Conservation (phyloP, 2,113 vertebrate species). For the Gavia stellata region DNA sequence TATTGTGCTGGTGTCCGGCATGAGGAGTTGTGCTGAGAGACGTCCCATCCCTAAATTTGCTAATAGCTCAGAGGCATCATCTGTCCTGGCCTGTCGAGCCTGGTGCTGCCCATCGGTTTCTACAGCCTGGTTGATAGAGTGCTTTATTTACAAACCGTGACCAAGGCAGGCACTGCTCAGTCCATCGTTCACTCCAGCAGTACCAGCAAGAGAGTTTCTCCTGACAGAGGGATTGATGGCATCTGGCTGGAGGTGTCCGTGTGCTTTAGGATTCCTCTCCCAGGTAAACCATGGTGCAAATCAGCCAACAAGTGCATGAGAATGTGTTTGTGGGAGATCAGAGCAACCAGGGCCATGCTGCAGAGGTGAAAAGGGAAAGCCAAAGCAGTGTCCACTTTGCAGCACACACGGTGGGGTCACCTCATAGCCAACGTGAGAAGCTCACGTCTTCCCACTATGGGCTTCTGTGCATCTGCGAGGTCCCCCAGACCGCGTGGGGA, state of each 20-base stretch:
- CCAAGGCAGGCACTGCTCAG: background rate
- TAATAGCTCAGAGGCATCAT: background rate
- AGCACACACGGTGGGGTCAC: background rate
- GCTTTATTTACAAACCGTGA: background rate
- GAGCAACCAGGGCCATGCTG: background rate
- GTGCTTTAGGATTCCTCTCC: background rate
- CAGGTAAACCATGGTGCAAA: background rate
- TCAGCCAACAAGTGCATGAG: accelerated
- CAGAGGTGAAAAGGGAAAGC: background rate
- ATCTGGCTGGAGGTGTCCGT: background rate
- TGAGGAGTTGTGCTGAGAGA: background rate
- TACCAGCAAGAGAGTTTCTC: background rate
- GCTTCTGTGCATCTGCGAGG: background rate
- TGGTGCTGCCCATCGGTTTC: background rate
- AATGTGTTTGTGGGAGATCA: background rate
- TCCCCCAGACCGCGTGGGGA: background rate
- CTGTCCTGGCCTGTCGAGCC: background rate
- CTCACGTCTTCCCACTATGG: background rate
- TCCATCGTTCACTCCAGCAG: background rate
- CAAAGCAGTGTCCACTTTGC: background rate
- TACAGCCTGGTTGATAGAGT: background rate
- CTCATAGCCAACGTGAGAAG: background rate
- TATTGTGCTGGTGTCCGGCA: background rate
- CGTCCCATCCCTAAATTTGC: background rate
- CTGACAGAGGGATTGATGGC: background rate